Base-by-base conservation (phyloP, 2,113 vertebrate species). In the Sciurus niger region DNA sequence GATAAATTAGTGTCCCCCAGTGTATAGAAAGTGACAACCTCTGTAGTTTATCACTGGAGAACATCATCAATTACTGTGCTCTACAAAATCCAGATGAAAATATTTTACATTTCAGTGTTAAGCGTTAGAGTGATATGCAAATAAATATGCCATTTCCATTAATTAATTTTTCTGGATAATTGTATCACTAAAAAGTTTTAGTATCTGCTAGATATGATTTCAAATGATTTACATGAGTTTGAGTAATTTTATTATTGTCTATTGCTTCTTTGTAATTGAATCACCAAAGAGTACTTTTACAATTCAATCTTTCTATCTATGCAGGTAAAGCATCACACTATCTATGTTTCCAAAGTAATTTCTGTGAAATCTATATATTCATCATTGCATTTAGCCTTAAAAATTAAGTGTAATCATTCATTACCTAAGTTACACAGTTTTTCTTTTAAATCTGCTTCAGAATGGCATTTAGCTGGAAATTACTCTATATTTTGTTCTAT, bases 11-110 rank as follows among this genome's bases (percentile, higher is more conserved):
- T 84, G 51, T 1, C 89, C 51, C n/a, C 82, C 18, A 46, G n/a
- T 89, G 82, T 78, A 48, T 53, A 83, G n/a, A 83, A 91, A 93
- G 30, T 90, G 93, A 93, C 78, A 89, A 17, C 73, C 5, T 93
- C 89, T 95, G 94, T 55, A 91, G 8, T 94, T 95, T 89, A 79
- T 97, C 89, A 89, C 30, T 90, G 51, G 53, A 83, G 37, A 95
- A 94, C 83, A 82, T 79, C 20, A 80, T 90, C 80, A 73, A 18
- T 94, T 88, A 83, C 63, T 86, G 85, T 96, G 16, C 43, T 86
- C 30, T 96, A 73, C 74, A 93, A 94, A 96, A 78, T 93, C 17
- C 77, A 95, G 74, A 89, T 90, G 77, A 93, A 95, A 95, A 95
- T 88, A 85, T 55, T 90, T 90, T 65, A n/a, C 32, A 85, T 95